Base-by-base conservation (phyloP, 1,140 invertebrate genomes). In the Steinernema feltiae region DNA sequence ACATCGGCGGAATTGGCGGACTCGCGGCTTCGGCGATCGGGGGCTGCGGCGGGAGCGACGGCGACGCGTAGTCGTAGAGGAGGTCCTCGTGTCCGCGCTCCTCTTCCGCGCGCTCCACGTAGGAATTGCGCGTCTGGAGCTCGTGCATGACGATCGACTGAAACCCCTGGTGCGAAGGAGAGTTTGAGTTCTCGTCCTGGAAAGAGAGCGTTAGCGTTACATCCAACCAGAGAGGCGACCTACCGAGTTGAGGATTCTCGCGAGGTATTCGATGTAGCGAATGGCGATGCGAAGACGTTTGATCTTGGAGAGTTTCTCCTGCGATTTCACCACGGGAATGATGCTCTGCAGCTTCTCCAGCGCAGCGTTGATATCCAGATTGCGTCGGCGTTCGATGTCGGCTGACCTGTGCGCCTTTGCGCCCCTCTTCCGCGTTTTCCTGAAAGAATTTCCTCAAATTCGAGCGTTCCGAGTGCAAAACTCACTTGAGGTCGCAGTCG, bases 31-130 rank as follows among this genome's bases (percentile, higher is more conserved):
- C n/a, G 35, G 35, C 35, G 35, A 18, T 7, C 7, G 35, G 35
- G 35, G 7, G 35, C 35, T 18, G 35, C 35, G 35, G 35, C 35
- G 35, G 7, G 35, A 7, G 7, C 35, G 7, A 7, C 35, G 35
- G 35, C 35, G n/a, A n/a, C n/a, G 35, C 7, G 35, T 18, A 41
- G 35, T 18, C 35, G 35, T 7, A 41, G 35, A 41, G 18, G 35
- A 41, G 18, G 7, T 41, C 35, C 35, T 41, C 35, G 7, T 41
- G 53, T 21, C 3, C 53, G 24, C 53, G 53, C 53, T 63, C 53
- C 53, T 63, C 53, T 21, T 63, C 53, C 15, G 53, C 53, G 12
- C 53, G 53, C 53, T 63, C 53, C 53, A 63, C 15, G 53, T 63
- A 63, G 12, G 53, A 63, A 27, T 63, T 63, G 2, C 53, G 53